Percentiles rank a stretch among this genome's conserved stretches.
Conservation (phyloP, 2,797 vertebrate genomes). For the Sternarchorhynchus goeldii region DNA sequence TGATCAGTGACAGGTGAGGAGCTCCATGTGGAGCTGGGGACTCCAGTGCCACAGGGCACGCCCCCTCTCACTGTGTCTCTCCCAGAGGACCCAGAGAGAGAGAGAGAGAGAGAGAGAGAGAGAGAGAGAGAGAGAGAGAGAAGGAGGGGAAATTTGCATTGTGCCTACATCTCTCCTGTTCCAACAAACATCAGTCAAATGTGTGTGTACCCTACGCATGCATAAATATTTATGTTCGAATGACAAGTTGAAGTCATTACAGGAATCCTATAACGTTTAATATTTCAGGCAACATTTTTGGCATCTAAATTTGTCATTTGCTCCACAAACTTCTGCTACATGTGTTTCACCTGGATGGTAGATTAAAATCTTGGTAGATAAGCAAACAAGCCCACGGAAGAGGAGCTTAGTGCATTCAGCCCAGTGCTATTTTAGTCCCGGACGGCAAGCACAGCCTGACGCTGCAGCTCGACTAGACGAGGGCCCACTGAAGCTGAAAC, state of each 20-base stretch:
- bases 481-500: slow-evolving; percentile 73
- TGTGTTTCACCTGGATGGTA: neutral
- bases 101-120: neutral
- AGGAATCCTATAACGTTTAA: slow-evolving; percentile 11
- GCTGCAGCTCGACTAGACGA: slow-evolving; percentile 63
- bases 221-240: slow-evolving; percentile 51
- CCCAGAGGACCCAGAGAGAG: slow-evolving; percentile 27
- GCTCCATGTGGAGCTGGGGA: slow-evolving; percentile 61
- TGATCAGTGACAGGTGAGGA: slow-evolving; percentile 64
- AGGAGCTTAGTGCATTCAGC: slow-evolving; percentile 29
- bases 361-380: slow-evolving; percentile 15
- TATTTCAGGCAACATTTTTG: slow-evolving; percentile 21
- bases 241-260: slow-evolving; percentile 37
- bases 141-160: slow-evolving; percentile 41
- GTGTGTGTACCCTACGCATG: slow-evolving; percentile 19
- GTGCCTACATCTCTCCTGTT: slow-evolving; percentile 30
- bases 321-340: slow-evolving; percentile 37
- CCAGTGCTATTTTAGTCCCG: slow-evolving; percentile 59
- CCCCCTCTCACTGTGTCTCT: slow-evolving; percentile 44
- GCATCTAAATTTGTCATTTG: slow-evolving; percentile 42
- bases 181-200: slow-evolving; percentile 48
- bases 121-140: slow-evolving; percentile 33
- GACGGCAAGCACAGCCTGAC: slow-evolving; percentile 57
- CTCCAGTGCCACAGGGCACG: slow-evolving; percentile 60
- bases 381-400: neutral